Evolutionary conservation across 1,140 invertebrate species (phyloP).

Genomic region (Homalodisca vitripennis): DNA sequence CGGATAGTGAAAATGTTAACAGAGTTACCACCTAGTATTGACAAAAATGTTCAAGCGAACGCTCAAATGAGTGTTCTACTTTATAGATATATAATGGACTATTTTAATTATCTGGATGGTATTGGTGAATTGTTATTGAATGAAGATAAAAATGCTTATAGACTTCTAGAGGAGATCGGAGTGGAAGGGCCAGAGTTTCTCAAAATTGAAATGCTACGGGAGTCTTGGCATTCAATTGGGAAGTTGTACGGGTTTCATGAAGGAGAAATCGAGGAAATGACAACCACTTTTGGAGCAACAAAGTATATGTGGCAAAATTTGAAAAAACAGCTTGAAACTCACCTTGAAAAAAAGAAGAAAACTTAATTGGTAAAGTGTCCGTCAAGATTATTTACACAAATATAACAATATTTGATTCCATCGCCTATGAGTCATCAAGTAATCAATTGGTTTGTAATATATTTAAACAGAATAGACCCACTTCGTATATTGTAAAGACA

Average conservation of each 20-base stretch:
- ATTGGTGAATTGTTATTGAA: not conserved
- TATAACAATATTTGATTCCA: too few relatives aligned
- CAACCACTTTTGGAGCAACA: not conserved
- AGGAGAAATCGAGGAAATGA: not conserved
- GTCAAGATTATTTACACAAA: too few relatives aligned
- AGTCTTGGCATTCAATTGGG: not conserved
- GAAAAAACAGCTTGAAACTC: not conserved
- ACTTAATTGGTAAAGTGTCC: too few relatives aligned
- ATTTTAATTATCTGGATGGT: not conserved
- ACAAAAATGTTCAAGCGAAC: not conserved
- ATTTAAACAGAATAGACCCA: too few relatives aligned
- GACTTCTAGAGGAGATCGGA: not conserved
- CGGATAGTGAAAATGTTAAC: not conserved
- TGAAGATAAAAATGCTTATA: not conserved
- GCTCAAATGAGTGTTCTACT: not conserved
- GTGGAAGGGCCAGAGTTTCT: not conserved
- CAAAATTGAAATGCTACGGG: not conserved
- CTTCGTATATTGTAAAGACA: too few relatives aligned
- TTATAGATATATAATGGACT: not conserved
- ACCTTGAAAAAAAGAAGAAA: not conserved
- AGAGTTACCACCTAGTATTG: not conserved
- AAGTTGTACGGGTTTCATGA: not conserved
- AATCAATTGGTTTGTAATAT: too few relatives aligned
- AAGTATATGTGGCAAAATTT: slow-evolving; percentile 1
- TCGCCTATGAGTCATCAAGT: too few relatives aligned